Evolutionary conservation across 2,888 invertebrate genomes (phyloP).

Genomic region (Lasius platythorax): DNA sequence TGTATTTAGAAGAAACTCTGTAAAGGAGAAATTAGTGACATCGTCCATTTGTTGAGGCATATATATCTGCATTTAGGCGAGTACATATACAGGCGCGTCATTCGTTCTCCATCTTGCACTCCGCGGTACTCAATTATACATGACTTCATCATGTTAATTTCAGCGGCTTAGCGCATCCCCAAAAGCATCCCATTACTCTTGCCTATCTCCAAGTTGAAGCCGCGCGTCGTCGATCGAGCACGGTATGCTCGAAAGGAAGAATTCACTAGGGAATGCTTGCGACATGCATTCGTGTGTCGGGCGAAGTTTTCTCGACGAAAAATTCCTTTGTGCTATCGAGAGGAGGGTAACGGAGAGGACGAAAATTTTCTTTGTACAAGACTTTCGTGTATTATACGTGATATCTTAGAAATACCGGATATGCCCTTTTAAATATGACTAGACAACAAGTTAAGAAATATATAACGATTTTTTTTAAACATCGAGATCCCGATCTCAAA

Average conservation of each 20-base stretch:
- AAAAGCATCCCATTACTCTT: constrained; percentile 14
- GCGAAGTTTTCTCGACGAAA: constrained; percentile 28
- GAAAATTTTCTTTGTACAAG: constrained; percentile 39
- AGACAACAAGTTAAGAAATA: neutral
- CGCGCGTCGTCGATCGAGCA: constrained; percentile 20
- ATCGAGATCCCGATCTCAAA: neutral
- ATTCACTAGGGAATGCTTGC: constrained; percentile 42
- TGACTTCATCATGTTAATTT: constrained; percentile 56
- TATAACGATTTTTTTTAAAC: neutral
- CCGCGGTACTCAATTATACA: constrained; percentile 54
- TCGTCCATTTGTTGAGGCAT: neutral
- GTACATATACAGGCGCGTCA: neutral
- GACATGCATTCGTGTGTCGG: constrained; percentile 33
- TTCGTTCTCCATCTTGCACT: constrained; percentile 2
- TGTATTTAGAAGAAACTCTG: neutral
- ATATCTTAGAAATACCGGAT: constrained; percentile 19
- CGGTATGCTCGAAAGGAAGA: constrained; percentile 20
- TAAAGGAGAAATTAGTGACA: neutral
- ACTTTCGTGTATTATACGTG: constrained; percentile 9
- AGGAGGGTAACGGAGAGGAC: constrained; percentile 28
- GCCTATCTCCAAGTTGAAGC: constrained; percentile 1
- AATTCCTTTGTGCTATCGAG: constrained; percentile 47
- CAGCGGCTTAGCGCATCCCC: constrained; percentile 35
- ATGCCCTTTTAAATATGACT: constrained; percentile 18
- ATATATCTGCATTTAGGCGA: neutral